A percentile compares a stretch with the other conserved stretches of the same genome.
These are phyloP conservation scores for Cinclus cinclus DNA, from an alignment of 2,113 vertebrate species.

Conservation along the genomic window DNA sequence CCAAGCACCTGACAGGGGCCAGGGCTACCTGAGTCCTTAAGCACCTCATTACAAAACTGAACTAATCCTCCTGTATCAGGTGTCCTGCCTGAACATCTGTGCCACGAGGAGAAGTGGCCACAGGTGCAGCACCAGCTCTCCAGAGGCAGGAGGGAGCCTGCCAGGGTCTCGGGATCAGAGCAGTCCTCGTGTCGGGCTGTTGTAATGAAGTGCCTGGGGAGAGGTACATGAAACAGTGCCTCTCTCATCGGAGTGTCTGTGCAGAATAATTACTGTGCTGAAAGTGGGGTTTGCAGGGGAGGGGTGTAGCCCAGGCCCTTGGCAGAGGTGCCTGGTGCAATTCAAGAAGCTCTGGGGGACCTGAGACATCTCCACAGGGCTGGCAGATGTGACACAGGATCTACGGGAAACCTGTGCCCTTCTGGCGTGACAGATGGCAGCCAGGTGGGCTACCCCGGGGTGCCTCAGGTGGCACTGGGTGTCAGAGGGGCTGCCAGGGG, in stretches of 20 bases:
- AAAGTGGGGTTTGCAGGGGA: background rate
- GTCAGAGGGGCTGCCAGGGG: background rate
- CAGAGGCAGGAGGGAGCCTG: background rate
- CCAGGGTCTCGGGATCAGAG: background rate
- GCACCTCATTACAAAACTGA: background rate
- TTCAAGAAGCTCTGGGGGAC: conserved; percentile 6
- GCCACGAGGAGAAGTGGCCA: background rate
- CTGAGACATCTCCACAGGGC: background rate
- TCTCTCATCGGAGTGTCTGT: background rate
- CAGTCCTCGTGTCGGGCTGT: background rate
- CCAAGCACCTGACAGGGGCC: fast-evolving
- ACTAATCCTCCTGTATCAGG: background rate
- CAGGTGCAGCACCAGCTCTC: background rate
- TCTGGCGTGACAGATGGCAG: background rate
- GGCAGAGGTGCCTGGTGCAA: background rate
- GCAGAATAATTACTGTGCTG: background rate
- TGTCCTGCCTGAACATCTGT: background rate
- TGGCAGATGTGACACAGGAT: conserved; percentile 26
- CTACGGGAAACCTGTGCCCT: background rate
- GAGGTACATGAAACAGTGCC: background rate
- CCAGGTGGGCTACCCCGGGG: background rate
- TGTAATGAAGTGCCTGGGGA: conserved; percentile 39
- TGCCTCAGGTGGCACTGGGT: background rate
- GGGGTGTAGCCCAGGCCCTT: background rate
- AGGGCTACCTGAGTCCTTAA: background rate